Evolutionary conservation across 2,797 vertebrate genomes (phyloP), one percentile per base, ranked within the genome.

Genomic region (Platalea minor): DNA sequence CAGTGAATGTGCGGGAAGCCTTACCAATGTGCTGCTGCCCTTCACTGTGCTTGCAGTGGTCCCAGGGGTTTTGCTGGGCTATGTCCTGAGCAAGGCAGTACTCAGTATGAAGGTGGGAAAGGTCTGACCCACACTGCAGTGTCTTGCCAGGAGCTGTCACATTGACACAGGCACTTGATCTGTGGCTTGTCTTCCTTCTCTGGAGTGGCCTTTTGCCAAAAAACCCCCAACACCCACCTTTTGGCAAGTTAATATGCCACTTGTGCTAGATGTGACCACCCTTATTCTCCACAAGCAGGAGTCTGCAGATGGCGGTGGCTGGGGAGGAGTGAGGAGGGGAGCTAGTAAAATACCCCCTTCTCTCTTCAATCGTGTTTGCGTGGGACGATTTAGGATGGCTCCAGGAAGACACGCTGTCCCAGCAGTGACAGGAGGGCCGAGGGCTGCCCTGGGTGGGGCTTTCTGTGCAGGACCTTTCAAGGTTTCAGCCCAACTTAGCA

Each of bases 101-200:
- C 33, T 76, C 15, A 11, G 11, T 15, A 9, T 9, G 53, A 51
- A 63, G 39, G 46, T 48, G 74, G 54, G 54, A 93, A 75, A 86
- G 13, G 4, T 69, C 46, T 73, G 63, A 43, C 11, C 46, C 60
- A 77, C 53, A 33, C 18, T 65, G 21, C 53, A 56, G 46, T 56
- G 64, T 39, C 70, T 65, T 54, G 16, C 33, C 17, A 31, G 54
- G 37, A 51, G 26, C 39, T 72, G 53, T 18, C 54, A 76, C 33
- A 51, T 18, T 33, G 54, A 73, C 50, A 39, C 5, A 56, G 8
- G 8, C 13, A 29, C 15, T 69, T 0, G 0, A 7, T 37, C 31
- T 54, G 17, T 1, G 2, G 14, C 17, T 88, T 75, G 9, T 82
- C 63, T 79, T 85, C 28, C 20, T 79, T 76, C 37, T 75, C 35